These are phyloP conservation scores for Hanleya hanleyi DNA, from an alignment of 2,888 invertebrate genomes.

Conservation along the genomic window DNA sequence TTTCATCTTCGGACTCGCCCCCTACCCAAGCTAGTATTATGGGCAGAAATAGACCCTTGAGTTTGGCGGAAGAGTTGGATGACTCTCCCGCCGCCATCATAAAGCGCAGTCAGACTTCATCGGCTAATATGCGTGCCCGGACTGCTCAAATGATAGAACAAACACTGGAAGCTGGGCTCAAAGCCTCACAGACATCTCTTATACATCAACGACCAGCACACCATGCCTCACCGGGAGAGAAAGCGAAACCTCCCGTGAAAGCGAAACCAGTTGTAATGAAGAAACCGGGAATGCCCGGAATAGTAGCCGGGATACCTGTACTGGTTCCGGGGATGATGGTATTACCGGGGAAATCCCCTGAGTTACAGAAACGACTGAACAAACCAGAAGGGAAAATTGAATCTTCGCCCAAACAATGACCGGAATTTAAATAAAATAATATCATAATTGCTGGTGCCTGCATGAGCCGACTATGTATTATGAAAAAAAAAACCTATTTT, in stretches of 20 bases:
- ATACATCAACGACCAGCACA: constrained; percentile 12
- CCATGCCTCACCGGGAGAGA: constrained; percentile 65
- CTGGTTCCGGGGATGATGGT: not conserved
- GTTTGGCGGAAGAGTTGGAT: constrained; percentile 65
- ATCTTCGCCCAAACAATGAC: not conserved
- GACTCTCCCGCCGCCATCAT: constrained; percentile 20
- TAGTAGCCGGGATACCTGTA: no score
- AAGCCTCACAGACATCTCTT: constrained; percentile 8
- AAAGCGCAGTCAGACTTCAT: constrained; percentile 32
- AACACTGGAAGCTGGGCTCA: constrained; percentile 6
- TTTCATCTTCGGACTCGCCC: constrained; percentile 12
- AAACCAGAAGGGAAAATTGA: not conserved
- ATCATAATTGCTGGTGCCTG: no score
- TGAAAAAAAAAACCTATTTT: no score
- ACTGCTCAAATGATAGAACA: not conserved
- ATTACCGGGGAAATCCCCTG: not conserved
- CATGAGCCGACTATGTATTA: no score
- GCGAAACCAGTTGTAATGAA: constrained; percentile 87
- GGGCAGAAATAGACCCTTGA: constrained; percentile 7
- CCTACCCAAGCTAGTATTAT: not conserved
- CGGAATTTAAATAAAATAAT: no score
- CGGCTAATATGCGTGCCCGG: constrained; percentile 18
- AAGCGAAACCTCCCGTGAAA: constrained; percentile 74
- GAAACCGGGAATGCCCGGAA: constrained; percentile 69
- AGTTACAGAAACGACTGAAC: not conserved